Base-by-base conservation (phyloP, 2,888 invertebrate genomes). In the Brachyopa scutellaris region DNA sequence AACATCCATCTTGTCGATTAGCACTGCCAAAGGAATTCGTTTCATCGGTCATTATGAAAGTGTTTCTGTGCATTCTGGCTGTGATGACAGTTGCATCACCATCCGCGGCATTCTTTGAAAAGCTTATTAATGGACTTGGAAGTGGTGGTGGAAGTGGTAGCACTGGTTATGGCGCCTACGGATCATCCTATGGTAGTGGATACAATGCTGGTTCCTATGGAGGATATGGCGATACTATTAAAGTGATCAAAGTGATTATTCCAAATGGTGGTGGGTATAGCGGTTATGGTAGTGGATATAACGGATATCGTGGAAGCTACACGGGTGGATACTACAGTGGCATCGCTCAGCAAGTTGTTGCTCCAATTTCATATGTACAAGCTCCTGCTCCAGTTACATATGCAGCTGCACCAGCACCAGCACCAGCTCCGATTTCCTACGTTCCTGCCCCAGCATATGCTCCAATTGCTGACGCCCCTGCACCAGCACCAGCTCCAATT, bases 51-150 rank as follows among this genome's bases (percentile, higher is more conserved):
- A 70, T 51, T 31, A 84, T 84, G 84, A 84, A 82, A 67, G 38
- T 72, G 55, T 84, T 85, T 45, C 29, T 85, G 33, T 77, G 80
- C 26, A 13, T 85, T 61, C 45, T 85, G 36, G 73, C 67, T 21
- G 69, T 77, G 38, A 57, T 74, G 23, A 67, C 74, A n/a, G 29
- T 57, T 7, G 84, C 64, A 31, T 51, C 55, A 11, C 84, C 84
- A 19, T 77, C 84, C 8, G 21, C 45, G 23, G 84, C 82, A 1
- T 64, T 78, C 6, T 31, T 84, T 3, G 72, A 55, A 8, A 72
- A 69, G 31, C 51, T 84, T 0, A n/a, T n/a, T n/a, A 55, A 69
- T 38, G 55, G 62, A 8, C 9, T 29, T 6, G 40, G 67, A 7
- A 6, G 8, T 13, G 40, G 47, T 4, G 70, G 76, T 23, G 17